A percentile compares a stretch with the other conserved stretches of the same genome.
phyloP scores from a whole-genome alignment of 2,888 invertebrate species.

The Trichogramma dendrolimi region DNA sequence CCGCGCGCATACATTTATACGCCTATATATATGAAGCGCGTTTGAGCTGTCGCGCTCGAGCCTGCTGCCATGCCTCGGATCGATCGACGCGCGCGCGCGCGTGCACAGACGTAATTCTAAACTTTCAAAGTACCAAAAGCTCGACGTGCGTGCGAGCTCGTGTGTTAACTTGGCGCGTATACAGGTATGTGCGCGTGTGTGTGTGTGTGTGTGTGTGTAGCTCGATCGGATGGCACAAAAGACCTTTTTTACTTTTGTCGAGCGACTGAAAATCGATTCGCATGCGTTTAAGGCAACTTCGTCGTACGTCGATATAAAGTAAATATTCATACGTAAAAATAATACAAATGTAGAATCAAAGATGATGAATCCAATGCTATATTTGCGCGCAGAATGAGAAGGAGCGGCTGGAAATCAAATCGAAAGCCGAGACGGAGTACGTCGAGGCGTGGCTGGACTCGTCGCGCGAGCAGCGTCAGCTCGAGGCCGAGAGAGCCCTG shows the following conservation, averaged over 20 bases:
- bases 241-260: no score
- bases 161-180: not conserved
- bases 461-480: conserved; percentile 47
- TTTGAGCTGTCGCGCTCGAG: not conserved
- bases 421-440: conserved; percentile 38
- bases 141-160: not conserved
- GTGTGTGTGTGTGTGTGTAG: not conserved
- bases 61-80: not conserved
- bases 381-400: conserved; percentile 34
- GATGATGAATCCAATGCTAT: conserved; percentile 21
- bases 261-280: no score
- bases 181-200: not conserved
- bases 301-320: conserved; percentile 5
- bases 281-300: no score
- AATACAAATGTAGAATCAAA: conserved; percentile 29
- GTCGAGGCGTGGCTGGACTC: conserved; percentile 47
- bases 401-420: conserved; percentile 36
- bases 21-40: not conserved
- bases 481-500: conserved; percentile 40
- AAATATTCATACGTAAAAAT: not conserved
- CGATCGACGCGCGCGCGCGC: not conserved
- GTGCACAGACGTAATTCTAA: not conserved
- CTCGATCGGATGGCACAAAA: no score
- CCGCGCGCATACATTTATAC: not conserved
- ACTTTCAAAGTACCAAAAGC: not conserved